Evolutionary conservation across 2,113 vertebrate genomes (phyloP), one percentile per base, ranked within the genome.

Genomic region (Struthio camelus): DNA sequence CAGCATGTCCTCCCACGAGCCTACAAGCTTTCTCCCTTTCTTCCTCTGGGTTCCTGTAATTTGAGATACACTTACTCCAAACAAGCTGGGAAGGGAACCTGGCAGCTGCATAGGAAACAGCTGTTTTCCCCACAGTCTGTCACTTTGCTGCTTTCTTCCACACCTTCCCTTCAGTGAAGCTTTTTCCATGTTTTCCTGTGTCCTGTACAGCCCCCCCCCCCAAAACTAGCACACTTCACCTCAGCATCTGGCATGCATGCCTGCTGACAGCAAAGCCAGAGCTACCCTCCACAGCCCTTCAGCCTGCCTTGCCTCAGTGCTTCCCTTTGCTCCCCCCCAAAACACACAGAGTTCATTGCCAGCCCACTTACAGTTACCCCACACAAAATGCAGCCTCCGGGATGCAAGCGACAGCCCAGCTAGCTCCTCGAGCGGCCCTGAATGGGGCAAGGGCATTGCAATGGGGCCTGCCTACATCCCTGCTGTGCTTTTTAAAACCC

Each of bases 331-430:
- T 32, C 56, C 56, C 30, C 56, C 30, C 16, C 56, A 58, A 58
- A 59, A 32, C 30, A 34, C 56, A 32, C 17, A 17, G 19, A 4
- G 10, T 19, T 59, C 32, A 34, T 17, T 59, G 56, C 56, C 30
- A 59, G 32, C 10, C 56, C 34, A 17, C 17, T 32, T 32, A 18
- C 17, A 59, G 15, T 15, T 19, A 17, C 56, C 56, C 27, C 27
- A 30, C 27, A 30, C 17, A 15, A 30, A 30, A 28, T 28, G 17
- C 56, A 27, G 30, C 30, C 30, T 59, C 56, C 19, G 56, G 30
- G 17, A 59, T 17, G 9, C 56, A 32, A 9, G 16, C 0, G 7
- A 4, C 14, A 3, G 0, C 54, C 10, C 0, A 3, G 58, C 32
- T 40, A 3, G 58, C 32, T 40, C 27, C 6, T 1, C 2, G 25